Evolutionary conservation across 1,140 invertebrate genomes (phyloP), one percentile per base, ranked within the genome.

Genomic region (Zaprionus nigranus): DNA sequence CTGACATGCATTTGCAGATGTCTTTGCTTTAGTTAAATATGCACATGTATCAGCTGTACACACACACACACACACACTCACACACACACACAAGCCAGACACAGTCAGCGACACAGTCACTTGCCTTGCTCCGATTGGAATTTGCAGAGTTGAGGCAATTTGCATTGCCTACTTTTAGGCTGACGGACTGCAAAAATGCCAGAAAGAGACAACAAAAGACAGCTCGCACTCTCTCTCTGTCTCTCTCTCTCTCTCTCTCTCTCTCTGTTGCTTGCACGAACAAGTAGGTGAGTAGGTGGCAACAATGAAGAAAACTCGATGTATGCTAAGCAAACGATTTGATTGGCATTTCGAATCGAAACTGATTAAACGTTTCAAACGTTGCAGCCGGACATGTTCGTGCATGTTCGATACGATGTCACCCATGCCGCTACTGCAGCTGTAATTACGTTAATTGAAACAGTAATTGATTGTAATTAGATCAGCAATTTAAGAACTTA

Each of bases 111-210:
- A 56, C 54, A 58, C 34, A 58, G 34, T 43, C 24, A 60, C 3
- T 17, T 22, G 17, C 22, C 22, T 46, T 34, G 22, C 51, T 28
- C 24, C 40, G 24, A 53, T 24, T 53, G 26, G 28, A 30, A 63
- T 30, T 38, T 46, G 40, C 49, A 64, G 15, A 22, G 46, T n/a
- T 65, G 51, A 28, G 34, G 60, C 61, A 72, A 72, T 66, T 76
- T 76, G 63, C 71, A 65, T 80, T 80, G 62, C 75, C 71, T 74
- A 74, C 65, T 78, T 78, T 74, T 75, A 26, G 51, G 75, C 78
- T 38, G 49, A 12, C 40, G 43, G 17, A 63, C 38, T 36, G 5
- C 13, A 67, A 58, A 34, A 43, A 20, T 58, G 51, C 7, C 24
- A 34, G 34, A 61, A 22, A 24, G 20, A 54, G 36, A 66, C 30